Evolutionary conservation across 2,888 invertebrate genomes (phyloP).

Genomic region (Drosophila ustulata): DNA sequence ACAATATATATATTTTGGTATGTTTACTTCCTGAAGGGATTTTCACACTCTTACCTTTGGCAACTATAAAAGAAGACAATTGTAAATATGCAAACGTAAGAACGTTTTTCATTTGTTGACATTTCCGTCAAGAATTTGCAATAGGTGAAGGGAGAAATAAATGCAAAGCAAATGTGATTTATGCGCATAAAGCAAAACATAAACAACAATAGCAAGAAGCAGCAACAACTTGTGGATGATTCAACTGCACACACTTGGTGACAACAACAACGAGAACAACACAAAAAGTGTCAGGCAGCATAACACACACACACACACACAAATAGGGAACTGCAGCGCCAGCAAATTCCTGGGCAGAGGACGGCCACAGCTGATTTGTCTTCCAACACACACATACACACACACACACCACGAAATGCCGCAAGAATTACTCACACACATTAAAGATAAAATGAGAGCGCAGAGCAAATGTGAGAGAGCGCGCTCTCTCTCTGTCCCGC

Average conservation of each 20-base stretch:
- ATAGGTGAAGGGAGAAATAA: conserved; percentile 33
- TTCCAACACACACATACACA: conserved; percentile 13
- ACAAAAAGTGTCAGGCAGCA: conserved; percentile 20
- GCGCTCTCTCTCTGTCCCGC: background rate
- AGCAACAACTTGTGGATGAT: conserved; percentile 66
- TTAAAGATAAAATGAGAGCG: conserved; percentile 18
- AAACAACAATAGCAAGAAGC: conserved; percentile 47
- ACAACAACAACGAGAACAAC: conserved; percentile 38
- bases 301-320: conserved; percentile 7
- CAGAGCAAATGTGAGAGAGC: conserved; percentile 15
- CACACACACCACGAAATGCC: conserved; percentile 48
- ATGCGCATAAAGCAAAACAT: conserved; percentile 56
- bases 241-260: conserved; percentile 44
- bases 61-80: background rate
- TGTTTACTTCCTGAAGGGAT: background rate
- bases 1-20: background rate
- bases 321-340: conserved; percentile 36
- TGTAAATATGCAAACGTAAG: background rate
- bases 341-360: conserved; percentile 47
- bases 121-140: conserved; percentile 63
- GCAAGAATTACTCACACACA: conserved; percentile 52
- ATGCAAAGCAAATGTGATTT: conserved; percentile 59
- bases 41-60: background rate
- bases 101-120: conserved; percentile 56
- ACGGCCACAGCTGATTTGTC: conserved; percentile 52